Base-by-base conservation (phyloP, 1,140 invertebrate species). In the Dryas iulia region DNA sequence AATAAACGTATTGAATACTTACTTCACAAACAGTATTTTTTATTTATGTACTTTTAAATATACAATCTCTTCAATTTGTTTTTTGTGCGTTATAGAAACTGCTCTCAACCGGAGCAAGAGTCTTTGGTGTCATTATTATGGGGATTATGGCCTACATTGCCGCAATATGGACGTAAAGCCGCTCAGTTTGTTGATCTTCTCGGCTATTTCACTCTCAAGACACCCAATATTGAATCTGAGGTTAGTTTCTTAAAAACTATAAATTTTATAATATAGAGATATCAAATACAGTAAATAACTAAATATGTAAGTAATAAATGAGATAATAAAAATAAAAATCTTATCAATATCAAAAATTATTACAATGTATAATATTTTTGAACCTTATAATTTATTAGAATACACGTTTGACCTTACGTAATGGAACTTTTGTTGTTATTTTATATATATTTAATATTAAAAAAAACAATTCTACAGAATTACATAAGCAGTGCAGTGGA, bases 111-210 rank as follows among this genome's bases (percentile, higher is more conserved):
- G 0, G 96, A 98, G 74, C 97, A 98, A 83, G 95, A 96, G 72
- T 91, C 93, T 11, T 82, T 99, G 14, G 91, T 99, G 0, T 96
- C 97, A 59, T 91, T 98, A 3, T 92, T 99, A 74, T 99, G 98
- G 98, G 94, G 94, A 47, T 88, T 99, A 28, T 99, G 98, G 98
- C 97, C 97, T 1, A 92, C 97, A 52, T 92, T 99, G 30, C 97
- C 97, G 0, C 94, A 95, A 59, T 99, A 98, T 84, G 98, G 98
- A 1, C 93, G 97, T 0, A 97, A 99, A 89, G 98, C 98, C 2
- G 96, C 97, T 0, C 98, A 99, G 89, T 99, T 99, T 92, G 98
- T 99, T 0, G 98, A 99, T 89, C 92, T 99, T 0, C 93, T 99
- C 0, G 98, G 98, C 0, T 99, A 98, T 87, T 97, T 98, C 81